Evolutionary conservation across 2,113 vertebrate genomes (phyloP), one percentile per base, ranked within the genome.

Genomic region (Platycercus adscitus): DNA sequence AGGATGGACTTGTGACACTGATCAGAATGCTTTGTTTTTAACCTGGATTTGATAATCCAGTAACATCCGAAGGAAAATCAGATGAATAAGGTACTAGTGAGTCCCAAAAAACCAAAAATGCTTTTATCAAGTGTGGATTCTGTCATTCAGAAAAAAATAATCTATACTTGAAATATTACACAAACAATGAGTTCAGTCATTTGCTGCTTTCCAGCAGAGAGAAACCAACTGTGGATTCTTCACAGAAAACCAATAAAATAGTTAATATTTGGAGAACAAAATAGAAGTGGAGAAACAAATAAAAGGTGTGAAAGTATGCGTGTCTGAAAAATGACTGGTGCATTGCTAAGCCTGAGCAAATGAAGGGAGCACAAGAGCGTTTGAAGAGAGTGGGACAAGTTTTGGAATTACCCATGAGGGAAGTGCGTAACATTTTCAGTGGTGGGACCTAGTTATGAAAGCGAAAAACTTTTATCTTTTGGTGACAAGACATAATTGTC

Each of bases 321-420:
- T 23, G 8, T 13, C 31, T 1, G 7, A 73, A 53, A 76, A 76
- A 77, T 77, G 26, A 72, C 14, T 1, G 1, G 5, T 41, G 20
- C 11, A 7, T 52, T 65, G 64, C 11, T 26, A 52, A 17, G 3
- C 33, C 7, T 43, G 39, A 60, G 19, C 1, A 26, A 75, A 64
- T 13, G 6, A 78, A 80, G 24, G 65, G 4, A 33, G n/a, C 0
- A 1, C 35, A 60, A 1, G 3, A 37, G 5, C 18, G 2, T 56
- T 66, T 78, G 33, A 88, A 75, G 29, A 33, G 46, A 63, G 9
- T 7, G 10, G 16, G 50, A 63, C 7, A 64, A 35, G 33, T 26
- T 86, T 58, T 77, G 31, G 39, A 63, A 23, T 28, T 49, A 47
- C 7, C 26, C 17, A 6, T 15, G 16, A 68, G 20, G 8, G 2